Conservation (phyloP, 2,797 vertebrate genomes). For the Rhadinocentrus ornatus region DNA sequence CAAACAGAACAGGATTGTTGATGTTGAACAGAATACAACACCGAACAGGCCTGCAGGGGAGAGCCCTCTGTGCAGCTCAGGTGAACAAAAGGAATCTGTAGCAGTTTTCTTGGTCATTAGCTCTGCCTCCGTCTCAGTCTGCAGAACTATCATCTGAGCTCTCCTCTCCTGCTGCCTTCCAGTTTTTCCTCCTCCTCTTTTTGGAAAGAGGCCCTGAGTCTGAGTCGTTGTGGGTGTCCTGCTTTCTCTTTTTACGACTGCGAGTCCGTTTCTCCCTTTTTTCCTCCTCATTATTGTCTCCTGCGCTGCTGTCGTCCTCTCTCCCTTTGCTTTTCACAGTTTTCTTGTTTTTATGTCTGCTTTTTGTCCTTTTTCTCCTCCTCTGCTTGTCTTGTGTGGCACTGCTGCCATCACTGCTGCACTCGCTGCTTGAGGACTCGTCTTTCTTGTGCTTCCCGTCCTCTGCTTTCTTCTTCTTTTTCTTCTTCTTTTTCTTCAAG, state of each 20-base stretch:
- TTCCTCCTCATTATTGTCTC: conserved; percentile 73
- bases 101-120: conserved; percentile 41
- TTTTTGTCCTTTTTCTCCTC: conserved; percentile 75
- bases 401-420: conserved; percentile 58
- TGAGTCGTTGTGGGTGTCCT: conserved; percentile 55
- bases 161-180: conserved; percentile 87
- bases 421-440: conserved; percentile 74
- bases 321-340: conserved; percentile 73
- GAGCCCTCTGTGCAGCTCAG: conserved; percentile 35
- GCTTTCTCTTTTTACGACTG: conserved; percentile 76
- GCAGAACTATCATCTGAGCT: conserved; percentile 86
- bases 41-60: conserved; percentile 35
- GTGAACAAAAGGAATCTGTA: conserved; percentile 32
- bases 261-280: conserved; percentile 54
- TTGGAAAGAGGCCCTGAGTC: conserved; percentile 58
- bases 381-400: conserved; percentile 60
- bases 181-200: conserved; percentile 89
- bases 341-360: conserved; percentile 76
- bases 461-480: conserved; percentile 89
- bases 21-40: conserved; percentile 49
- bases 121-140: conserved; percentile 70
- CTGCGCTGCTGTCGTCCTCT: conserved; percentile 81
- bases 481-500: conserved; percentile 90
- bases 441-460: conserved; percentile 86
- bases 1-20: conserved; percentile 52